These are phyloP conservation scores for Apogon hyalosoma DNA, from an alignment of 2,797 vertebrate genomes.

Conservation along the genomic window DNA sequence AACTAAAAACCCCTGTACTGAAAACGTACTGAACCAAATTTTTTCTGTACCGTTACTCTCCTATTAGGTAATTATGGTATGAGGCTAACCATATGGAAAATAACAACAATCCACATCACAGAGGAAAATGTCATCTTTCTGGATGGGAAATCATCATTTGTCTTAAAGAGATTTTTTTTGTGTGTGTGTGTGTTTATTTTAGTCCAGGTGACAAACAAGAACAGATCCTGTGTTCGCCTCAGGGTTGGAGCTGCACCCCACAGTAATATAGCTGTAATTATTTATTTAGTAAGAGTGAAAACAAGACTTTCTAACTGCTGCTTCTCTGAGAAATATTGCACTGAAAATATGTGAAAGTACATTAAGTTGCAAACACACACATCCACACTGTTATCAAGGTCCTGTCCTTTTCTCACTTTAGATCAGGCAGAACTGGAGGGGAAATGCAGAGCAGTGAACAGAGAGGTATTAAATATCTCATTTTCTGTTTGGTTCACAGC, in stretches of 20 bases:
- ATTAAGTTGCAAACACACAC: constrained; percentile 41
- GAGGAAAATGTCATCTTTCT: not conserved
- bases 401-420: constrained; percentile 30
- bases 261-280: constrained; percentile 63
- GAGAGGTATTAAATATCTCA: constrained; percentile 16
- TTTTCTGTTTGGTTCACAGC: constrained; percentile 28
- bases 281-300: constrained; percentile 65
- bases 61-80: too few relatives aligned
- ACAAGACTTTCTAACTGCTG: constrained; percentile 46
- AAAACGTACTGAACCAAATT: too few relatives aligned
- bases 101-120: not conserved
- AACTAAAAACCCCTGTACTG: too few relatives aligned
- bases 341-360: constrained; percentile 44
- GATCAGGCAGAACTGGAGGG: constrained; percentile 41
- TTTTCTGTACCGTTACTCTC: too few relatives aligned
- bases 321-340: constrained; percentile 38
- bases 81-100: too few relatives aligned
- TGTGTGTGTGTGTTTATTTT: not conserved
- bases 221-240: constrained; percentile 34
- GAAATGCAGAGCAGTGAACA: constrained; percentile 29
- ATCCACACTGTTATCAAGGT: constrained; percentile 34
- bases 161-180: constrained; percentile 12
- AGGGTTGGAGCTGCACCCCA: constrained; percentile 29
- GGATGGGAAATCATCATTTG: constrained; percentile 3
- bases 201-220: constrained; percentile 34